Percentiles rank a stretch among this genome's conserved stretches.
Evolutionary conservation across 1,140 invertebrate species (phyloP).

Genomic region (Chironomus striatipennis): DNA sequence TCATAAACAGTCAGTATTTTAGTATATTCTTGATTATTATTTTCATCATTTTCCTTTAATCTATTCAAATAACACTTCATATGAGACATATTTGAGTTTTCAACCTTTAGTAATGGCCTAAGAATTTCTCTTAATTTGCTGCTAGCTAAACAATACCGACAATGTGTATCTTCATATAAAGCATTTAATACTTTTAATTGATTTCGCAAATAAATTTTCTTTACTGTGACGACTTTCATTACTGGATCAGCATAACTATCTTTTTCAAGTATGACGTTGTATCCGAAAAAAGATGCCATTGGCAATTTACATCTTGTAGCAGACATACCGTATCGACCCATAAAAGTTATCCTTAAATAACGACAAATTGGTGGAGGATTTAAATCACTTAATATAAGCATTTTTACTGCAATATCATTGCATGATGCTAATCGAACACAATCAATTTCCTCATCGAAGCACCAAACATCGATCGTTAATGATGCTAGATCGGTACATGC

Average conservation of each 20-base stretch:
- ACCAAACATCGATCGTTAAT: conserved; percentile 83
- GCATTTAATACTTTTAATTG: conserved; percentile 39
- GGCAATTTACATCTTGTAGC: conserved; percentile 76
- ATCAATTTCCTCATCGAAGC: conserved; percentile 72
- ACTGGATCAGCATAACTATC: conserved; percentile 49
- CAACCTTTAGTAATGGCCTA: conserved; percentile 62
- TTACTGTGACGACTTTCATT: conserved; percentile 33
- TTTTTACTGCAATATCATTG: conserved; percentile 72
- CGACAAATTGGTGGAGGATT: conserved; percentile 80
- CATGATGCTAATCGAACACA: conserved; percentile 75
- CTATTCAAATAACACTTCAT: conserved; percentile 71
- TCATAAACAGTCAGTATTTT: conserved; percentile 73
- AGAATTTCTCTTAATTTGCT: conserved; percentile 68
- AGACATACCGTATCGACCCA: conserved; percentile 83
- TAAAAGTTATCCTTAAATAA: conserved; percentile 82
- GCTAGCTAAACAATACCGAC: conserved; percentile 73
- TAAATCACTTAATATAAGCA: conserved; percentile 76
- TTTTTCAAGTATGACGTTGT: conserved; percentile 66
- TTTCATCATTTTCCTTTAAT: conserved; percentile 50
- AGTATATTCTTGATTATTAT: conserved; percentile 45
- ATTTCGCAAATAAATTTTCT: conserved; percentile 30
- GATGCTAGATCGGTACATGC: conserved; percentile 78
- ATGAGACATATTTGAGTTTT: conserved; percentile 68
- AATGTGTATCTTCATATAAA: conserved; percentile 67
- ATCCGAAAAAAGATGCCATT: conserved; percentile 85